Percentiles rank a stretch among this genome's conserved stretches.
Conservation (phyloP, 2,113 vertebrate species). For the Climacteris rufus region DNA sequence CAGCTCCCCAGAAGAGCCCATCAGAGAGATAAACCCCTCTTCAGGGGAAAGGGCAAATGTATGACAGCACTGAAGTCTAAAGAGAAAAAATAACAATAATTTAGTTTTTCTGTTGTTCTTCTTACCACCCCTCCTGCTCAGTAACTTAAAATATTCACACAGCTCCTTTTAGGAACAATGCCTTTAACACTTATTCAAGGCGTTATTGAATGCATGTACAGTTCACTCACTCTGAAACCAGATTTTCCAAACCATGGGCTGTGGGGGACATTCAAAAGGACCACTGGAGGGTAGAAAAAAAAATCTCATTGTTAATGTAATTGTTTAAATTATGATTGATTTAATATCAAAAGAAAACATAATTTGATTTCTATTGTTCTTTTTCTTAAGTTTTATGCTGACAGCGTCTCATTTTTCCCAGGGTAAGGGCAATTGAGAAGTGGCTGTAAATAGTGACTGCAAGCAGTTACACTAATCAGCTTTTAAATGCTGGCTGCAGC, state of each 20-base stretch:
- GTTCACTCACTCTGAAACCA: neutral
- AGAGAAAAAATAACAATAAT: constrained; percentile 34
- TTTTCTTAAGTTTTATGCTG: neutral
- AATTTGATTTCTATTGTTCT: neutral
- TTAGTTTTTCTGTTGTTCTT: neutral
- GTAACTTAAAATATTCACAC: constrained; percentile 33
- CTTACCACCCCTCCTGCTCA: neutral
- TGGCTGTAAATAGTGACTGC: neutral
- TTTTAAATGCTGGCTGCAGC: neutral
- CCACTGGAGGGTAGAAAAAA: neutral
- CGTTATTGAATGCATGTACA: neutral
- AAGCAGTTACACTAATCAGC: neutral
- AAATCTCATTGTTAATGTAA: neutral
- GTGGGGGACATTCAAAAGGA: neutral
- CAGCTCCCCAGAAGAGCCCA: neutral
- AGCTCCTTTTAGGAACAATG: constrained; percentile 16
- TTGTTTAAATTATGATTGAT: neutral
- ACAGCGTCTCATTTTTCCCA: constrained; percentile 19
- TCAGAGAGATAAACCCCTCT: neutral
- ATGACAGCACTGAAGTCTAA: neutral
- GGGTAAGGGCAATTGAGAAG: neutral
- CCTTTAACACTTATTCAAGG: neutral
- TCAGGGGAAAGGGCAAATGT: neutral
- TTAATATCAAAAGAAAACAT: constrained; percentile 26
- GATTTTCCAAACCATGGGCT: constrained; percentile 7